phyloP scores from a whole-genome alignment of 2,797 vertebrate species.

The Poecilia wingei region DNA sequence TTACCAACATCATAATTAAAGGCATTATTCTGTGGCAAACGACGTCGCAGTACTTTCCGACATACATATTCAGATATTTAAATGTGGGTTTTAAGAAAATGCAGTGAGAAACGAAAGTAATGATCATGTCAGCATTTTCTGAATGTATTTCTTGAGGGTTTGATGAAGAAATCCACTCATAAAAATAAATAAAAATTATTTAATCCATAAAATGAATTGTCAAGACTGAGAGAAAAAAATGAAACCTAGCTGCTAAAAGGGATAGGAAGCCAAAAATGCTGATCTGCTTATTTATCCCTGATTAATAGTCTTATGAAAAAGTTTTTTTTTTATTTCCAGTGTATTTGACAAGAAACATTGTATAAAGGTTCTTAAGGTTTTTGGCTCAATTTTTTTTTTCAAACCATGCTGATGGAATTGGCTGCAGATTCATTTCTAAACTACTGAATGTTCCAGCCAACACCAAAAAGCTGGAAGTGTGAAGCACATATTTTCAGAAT shows the following conservation, averaged over 20 bases:
- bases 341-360: neutral
- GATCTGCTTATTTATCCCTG: neutral
- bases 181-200: neutral
- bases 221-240: neutral
- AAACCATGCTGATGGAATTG: neutral
- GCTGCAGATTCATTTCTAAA: neutral
- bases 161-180: neutral
- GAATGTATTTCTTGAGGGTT: neutral
- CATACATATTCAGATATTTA: conserved; percentile 28
- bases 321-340: neutral
- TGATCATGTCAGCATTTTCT: neutral
- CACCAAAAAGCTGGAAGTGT: neutral
- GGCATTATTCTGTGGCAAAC: conserved; percentile 44
- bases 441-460: neutral
- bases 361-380: neutral
- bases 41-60: conserved; percentile 31
- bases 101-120: neutral
- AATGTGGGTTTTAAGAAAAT: conserved; percentile 19
- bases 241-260: neutral
- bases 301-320: neutral
- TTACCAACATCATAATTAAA: conserved; percentile 58
- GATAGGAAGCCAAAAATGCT: neutral
- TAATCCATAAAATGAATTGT: neutral
- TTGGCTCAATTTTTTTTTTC: neutral
- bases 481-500: neutral